Evolutionary conservation across 1,140 invertebrate genomes (phyloP).

Genomic region (Cotesia glomerata): DNA sequence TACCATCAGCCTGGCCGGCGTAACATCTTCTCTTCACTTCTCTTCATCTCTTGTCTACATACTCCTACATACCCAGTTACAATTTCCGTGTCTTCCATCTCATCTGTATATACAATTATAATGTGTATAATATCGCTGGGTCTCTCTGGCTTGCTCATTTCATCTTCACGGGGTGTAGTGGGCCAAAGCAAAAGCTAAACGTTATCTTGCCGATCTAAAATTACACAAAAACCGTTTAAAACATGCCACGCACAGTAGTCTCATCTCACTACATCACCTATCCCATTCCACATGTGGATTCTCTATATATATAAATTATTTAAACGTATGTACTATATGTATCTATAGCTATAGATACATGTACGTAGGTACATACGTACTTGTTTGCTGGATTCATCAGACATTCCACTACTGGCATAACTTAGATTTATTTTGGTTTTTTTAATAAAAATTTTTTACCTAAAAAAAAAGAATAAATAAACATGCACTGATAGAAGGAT

Average conservation of each 20-base stretch:
- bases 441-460: too few species aligned
- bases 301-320: neutral
- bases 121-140: constrained; percentile 19
- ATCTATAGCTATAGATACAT: neutral
- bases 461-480: too few species aligned
- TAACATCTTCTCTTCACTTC: constrained; percentile 7
- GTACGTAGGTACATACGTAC: constrained; percentile 7
- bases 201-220: constrained; percentile 33
- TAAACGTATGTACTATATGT: too few species aligned
- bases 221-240: constrained; percentile 29
- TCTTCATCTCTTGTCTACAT: neutral
- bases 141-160: constrained; percentile 1
- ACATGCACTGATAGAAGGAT: too few species aligned
- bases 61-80: constrained; percentile 6
- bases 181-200: constrained; percentile 14
- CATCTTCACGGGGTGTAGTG: neutral
- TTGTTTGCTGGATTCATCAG: constrained; percentile 24
- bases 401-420: too few species aligned
- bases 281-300: neutral
- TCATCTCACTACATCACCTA: neutral
- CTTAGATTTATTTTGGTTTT: too few species aligned
- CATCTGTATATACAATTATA: constrained; percentile 7
- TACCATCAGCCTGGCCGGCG: constrained; percentile 7
- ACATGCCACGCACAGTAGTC: constrained; percentile 7
- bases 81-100: constrained; percentile 13